Evolutionary conservation across 2,888 invertebrate species (phyloP).

Genomic region (Xanthostigma xanthostigma): DNA sequence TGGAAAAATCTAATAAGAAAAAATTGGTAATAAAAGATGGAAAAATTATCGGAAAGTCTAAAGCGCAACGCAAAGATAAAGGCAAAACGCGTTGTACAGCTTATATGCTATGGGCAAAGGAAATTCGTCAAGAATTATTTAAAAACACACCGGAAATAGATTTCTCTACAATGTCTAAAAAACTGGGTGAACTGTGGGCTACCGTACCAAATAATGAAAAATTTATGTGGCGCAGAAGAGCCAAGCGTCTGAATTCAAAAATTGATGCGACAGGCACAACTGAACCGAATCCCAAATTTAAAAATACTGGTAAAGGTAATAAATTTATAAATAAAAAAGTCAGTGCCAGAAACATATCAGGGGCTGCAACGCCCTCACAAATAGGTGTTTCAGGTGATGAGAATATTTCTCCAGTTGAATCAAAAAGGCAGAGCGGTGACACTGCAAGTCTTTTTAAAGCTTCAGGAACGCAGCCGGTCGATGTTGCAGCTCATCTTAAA

Average conservation of each 20-base stretch:
- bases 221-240: conserved; percentile 66
- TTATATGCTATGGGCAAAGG: conserved; percentile 84
- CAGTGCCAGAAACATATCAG: conserved; percentile 3
- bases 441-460: conserved; percentile 36
- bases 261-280: conserved; percentile 13
- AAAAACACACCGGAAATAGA: conserved; percentile 63
- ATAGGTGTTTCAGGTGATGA: conserved; percentile 24
- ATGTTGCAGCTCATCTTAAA: conserved; percentile 85
- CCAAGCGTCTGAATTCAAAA: conserved; percentile 39
- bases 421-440: conserved; percentile 22
- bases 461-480: conserved; percentile 65
- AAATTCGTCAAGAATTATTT: conserved; percentile 58
- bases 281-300: conserved; percentile 7
- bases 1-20: conserved; percentile 65
- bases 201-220: conserved; percentile 53
- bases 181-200: conserved; percentile 80
- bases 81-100: conserved; percentile 72
- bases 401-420: conserved; percentile 22
- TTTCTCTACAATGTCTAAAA: conserved; percentile 68
- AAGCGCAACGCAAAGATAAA: conserved; percentile 65
- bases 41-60: conserved; percentile 51
- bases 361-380: conserved; percentile 19
- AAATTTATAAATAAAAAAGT: conserved; percentile 31
- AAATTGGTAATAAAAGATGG: conserved; percentile 51
- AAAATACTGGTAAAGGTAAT: conserved; percentile 14